Evolutionary conservation across 1,140 invertebrate species (phyloP), one percentile per base, ranked within the genome.

Genomic region (Rhopalosiphum maidis): DNA sequence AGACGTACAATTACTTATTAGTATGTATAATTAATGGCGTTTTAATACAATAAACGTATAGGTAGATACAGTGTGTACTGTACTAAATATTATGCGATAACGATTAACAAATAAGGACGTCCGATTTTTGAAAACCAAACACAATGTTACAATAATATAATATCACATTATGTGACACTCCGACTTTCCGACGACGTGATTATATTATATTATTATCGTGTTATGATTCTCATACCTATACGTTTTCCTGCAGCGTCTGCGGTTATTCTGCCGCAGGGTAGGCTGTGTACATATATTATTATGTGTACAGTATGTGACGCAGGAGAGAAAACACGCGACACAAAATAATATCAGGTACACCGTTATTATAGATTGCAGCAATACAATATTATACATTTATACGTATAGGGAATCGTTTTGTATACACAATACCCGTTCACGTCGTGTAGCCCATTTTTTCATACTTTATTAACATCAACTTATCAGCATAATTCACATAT

Each of bases 391-490:
- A 85, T 85, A 37, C 7, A 35, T 43, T 43, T 85, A 25, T 83
- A 54, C 30, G 18, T n/a, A 23, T 85, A 86, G 25, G 41, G 25
- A 55, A 21, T 55, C 6, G 51, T 87, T 87, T 87, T 23, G 1
- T 89, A 25, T 11, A 89, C 7, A 30, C 30, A 30, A 86, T 86
- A 86, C 51, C 87, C 88, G 37, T 41, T 89, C 48, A 89, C 48
- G 48, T 37, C 51, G 22, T 89, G 88, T 55, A 37, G n/a, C 88
- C 89, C 54, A n/a, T 90, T 90, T 90, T 54, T 60, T 60, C 25
- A 60, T 90, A 90, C 54, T 90, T 90, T 90, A 90, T 90, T 90
- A 90, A 90, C 89, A 90, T 90, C 89, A 90, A 90, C 54, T 90
- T 90, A 90, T 77, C n/a, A 77, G 60, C 60, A 25, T 90, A 60